Evolutionary conservation across 2,797 vertebrate species (phyloP), one percentile per base, ranked within the genome.

Genomic region (Mallotus villosus): DNA sequence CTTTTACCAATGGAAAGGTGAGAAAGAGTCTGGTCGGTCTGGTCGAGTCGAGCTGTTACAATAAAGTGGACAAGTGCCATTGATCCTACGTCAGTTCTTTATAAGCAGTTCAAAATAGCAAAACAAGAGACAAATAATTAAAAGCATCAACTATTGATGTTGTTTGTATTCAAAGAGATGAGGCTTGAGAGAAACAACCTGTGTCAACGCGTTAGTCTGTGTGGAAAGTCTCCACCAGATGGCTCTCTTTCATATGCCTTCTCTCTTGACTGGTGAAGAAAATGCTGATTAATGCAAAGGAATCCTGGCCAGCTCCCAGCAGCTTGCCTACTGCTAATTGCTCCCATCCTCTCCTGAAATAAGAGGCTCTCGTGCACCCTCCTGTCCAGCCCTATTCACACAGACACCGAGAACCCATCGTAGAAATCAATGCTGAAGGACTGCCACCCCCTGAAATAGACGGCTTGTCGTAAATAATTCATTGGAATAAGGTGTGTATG

Each of bases 281-380:
- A 84, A 74, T 83, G 77, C 70, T 84, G 78, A 84, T 82, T 81
- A 82, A 81, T 81, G 72, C 68, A 67, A 81, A 63, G 75, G 29
- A 64, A 68, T 68, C 62, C 72, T 77, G 78, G 79, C 76, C 51
- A 67, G 74, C 72, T 69, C 27, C 5, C 65, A 75, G 70, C 72
- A 85, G 68, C 75, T 77, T 71, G 68, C 53, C 78, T 62, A 9
- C 75, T 70, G 84, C 74, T 88, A 87, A 90, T 87, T 87, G 73
- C 72, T 81, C 84, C 78, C 77, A 81, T 85, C 80, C 70, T 76
- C 67, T 67, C 46, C 72, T 76, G 61, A 83, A 79, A 78, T 81
- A 63, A 75, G 78, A 63, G 53, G 60, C 34, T 68, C 67, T 74
- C 70, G 64, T 70, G 65, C 59, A 72, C 66, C 49, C 29, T 72